Evolutionary conservation across 1,140 invertebrate genomes (phyloP).

Genomic region (Bombus cullumanus): DNA sequence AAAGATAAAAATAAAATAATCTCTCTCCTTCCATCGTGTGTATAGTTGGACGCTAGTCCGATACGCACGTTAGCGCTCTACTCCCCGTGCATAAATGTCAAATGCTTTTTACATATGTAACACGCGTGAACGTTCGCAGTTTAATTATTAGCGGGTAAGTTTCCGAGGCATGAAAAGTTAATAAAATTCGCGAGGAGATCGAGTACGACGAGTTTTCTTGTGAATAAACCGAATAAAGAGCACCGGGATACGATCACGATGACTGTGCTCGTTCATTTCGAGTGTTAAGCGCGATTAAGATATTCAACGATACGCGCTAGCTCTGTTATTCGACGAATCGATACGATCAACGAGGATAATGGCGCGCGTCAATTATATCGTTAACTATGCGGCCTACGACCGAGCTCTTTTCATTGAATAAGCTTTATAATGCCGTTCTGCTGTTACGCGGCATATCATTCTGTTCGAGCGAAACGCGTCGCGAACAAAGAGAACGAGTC

Average conservation of each 20-base stretch:
- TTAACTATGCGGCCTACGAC: conserved; percentile 20
- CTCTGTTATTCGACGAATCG: conserved; percentile 48
- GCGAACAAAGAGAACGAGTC: not conserved
- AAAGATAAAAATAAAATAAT: not conserved
- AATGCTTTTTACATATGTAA: not conserved
- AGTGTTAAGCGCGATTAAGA: conserved; percentile 38
- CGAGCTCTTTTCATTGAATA: not conserved
- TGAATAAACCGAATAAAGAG: not conserved
- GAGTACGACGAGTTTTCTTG: not conserved
- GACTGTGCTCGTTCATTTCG: conserved; percentile 20
- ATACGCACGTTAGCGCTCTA: not conserved
- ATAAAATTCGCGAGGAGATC: conserved; percentile 12
- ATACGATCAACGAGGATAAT: conserved; percentile 38
- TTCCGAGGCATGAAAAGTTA: not conserved
- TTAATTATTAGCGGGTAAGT: not conserved
- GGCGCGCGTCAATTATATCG: conserved; percentile 53
- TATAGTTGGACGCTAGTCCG: not conserved
- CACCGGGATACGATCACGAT: conserved; percentile 35
- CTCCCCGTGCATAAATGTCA: not conserved
- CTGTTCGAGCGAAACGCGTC: not conserved
- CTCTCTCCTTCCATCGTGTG: not conserved
- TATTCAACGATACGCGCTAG: conserved; percentile 44
- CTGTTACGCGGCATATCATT: not conserved
- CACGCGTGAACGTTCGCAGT: not conserved
- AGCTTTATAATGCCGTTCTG: not conserved